Evolutionary conservation across 2,113 vertebrate species (phyloP).

Genomic region (Solea senegalensis): DNA sequence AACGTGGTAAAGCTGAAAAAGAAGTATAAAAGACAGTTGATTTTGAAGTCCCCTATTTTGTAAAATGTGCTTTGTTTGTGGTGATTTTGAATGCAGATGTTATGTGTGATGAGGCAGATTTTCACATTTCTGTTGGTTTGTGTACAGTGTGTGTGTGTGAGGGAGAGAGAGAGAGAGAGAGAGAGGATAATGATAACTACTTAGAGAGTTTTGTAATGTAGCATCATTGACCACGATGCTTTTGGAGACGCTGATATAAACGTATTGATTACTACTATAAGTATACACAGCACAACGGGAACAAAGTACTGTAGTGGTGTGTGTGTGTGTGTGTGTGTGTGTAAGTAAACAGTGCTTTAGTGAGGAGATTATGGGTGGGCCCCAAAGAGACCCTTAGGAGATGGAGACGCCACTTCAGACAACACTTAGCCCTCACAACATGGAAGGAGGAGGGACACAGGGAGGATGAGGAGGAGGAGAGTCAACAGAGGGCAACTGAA

Average conservation of each 20-base stretch:
- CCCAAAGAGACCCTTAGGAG: slow-evolving; percentile 57
- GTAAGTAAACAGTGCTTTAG: slow-evolving; percentile 37
- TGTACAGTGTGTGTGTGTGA: slow-evolving; percentile 11
- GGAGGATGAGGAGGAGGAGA: slow-evolving; percentile 34
- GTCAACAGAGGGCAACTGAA: slow-evolving; percentile 53
- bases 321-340: slow-evolving; percentile 20
- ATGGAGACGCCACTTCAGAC: slow-evolving; percentile 67
- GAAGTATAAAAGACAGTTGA: too few relatives aligned
- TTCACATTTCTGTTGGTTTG: slow-evolving; percentile 19
- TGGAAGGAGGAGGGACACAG: slow-evolving; percentile 23
- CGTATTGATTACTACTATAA: slow-evolving; percentile 63
- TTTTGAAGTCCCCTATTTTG: too few relatives aligned
- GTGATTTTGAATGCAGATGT: slow-evolving; percentile 18
- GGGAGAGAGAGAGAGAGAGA: too few relatives aligned
- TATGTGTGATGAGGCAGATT: slow-evolving; percentile 3
- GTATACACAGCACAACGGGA: slow-evolving; percentile 53
- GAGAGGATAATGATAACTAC: slow-evolving; percentile 33
- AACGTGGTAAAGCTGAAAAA: too few relatives aligned
- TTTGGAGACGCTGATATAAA: slow-evolving; percentile 57
- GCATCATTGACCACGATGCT: slow-evolving; percentile 52
- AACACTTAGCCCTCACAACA: slow-evolving; percentile 64
- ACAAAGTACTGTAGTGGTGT: neutral
- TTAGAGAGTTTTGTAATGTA: slow-evolving; percentile 28
- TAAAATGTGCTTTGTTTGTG: too few relatives aligned
- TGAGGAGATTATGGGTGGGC: slow-evolving; percentile 66